Evolutionary conservation across 2,888 invertebrate species (phyloP), one percentile per base, ranked within the genome.

Genomic region (Eledona agricola): DNA sequence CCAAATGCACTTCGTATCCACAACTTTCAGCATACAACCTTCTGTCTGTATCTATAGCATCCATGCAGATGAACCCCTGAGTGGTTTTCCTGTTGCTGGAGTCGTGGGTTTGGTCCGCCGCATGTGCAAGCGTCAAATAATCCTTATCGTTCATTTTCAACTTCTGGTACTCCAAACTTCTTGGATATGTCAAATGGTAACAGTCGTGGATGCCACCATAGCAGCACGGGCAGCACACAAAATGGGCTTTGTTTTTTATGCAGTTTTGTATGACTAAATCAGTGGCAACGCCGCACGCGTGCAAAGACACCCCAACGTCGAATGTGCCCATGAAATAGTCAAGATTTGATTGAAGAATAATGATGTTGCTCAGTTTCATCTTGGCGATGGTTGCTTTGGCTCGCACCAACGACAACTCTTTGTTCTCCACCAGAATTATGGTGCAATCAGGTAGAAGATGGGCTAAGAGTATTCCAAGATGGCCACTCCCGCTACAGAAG

Each of bases 401-500:
- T 70, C 90, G 80, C 1, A 80, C 74, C 43, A 96, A 72, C 0
- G 95, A 95, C 61, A 88, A 87, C 69, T 94, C 90, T 75, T 96
- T 96, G 71, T 96, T 96, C 74, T 97, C 96, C 40, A 96, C 78
- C 50, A 97, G 78, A 64, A 94, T 83, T 1, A 96, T 78, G 52
- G 83, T 81, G 71, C 92, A 92, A 10, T 84, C 77, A 0, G 94
- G 94, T 34, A 95, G 74, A 22, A 90, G 78, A 64, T 87, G 79
- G 0, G 95, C 96, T 12, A 96, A 71, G 2, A 95, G 74, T 55
- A 96, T 89, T 0, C 96, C 96, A 51, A 96, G 79, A 76, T 96
- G 96, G 0, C 96, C 96, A 65, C 93, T 90, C 1, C 96, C 96
- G 66, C 93, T 90, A 73, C 96, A 96, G 76, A 96, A 96, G 73